Conservation (phyloP, 2,113 vertebrate genomes). For the Erythrolamprus reginae region DNA sequence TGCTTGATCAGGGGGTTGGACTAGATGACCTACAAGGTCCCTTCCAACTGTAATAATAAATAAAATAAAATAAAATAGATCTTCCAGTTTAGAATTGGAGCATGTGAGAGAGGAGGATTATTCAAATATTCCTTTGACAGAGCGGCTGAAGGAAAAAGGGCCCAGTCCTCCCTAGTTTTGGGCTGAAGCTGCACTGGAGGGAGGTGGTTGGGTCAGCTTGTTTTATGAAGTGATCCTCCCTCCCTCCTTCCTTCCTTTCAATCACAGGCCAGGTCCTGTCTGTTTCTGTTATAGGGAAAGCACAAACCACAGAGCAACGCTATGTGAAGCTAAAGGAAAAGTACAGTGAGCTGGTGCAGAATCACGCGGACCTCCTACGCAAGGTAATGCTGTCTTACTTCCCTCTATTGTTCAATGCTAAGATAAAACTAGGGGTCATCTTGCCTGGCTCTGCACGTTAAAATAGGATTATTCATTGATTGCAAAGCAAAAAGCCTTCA, state of each 20-base stretch:
- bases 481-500: not conserved
- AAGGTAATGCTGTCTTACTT: slow-evolving; percentile 72
- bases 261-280: not conserved
- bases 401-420: not conserved
- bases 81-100: not conserved
- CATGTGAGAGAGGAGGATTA: not conserved
- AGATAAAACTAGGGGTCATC: not conserved
- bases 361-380: slow-evolving; percentile 89
- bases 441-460: not conserved
- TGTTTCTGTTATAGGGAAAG: slow-evolving; percentile 69
- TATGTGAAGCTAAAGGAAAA: slow-evolving; percentile 97
- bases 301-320: slow-evolving; percentile 92
- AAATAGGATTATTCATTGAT: not conserved
- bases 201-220: not conserved
- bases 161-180: not conserved
- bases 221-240: fast-evolving
- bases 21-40: too few species aligned
- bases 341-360: slow-evolving; percentile 93
- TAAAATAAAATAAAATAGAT: too few species aligned
- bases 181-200: too few species aligned
- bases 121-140: not conserved
- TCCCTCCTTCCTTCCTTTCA: not conserved
- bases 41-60: too few species aligned
- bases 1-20: too few species aligned
- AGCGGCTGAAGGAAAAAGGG: too few species aligned